Base-by-base conservation (phyloP, 2,113 vertebrate genomes). In the Sylvietta virens region DNA sequence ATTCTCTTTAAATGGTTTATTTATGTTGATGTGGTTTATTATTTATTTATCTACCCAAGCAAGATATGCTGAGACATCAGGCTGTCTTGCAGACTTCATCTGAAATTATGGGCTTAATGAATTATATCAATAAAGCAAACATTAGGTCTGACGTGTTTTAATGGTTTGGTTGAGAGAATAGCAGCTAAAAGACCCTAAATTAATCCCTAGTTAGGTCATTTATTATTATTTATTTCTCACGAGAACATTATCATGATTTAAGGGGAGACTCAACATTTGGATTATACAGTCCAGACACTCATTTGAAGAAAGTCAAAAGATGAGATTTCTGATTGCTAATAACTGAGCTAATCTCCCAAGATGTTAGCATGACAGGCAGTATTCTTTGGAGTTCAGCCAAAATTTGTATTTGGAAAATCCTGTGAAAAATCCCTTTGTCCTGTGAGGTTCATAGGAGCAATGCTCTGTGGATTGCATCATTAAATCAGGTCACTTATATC, bases 161-260 rank as follows among this genome's bases (percentile, higher is more conserved):
- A 74, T 64, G 31, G 16, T 69, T 91, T 86, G 33, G 22, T 72
- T 84, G 73, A 82, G 61, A 76, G 40, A 90, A 86, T 37, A 83
- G 44, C 37, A 86, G 69, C 73, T 70, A 79, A 85, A 89, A 87
- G 40, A 72, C 18, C n/a, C 71, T 51, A 7, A 57, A 92, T 80
- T 90, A 89, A 57, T 89, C 37, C 57, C 73, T 57, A 76, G 13
- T 82, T 85, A 91, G 86, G 54, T 95, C 5, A 82, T 72, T 88
- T 89, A 54, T 94, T 74, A 67, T 69, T 94, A 89, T 91, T 92
- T 79, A 69, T 92, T 94, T 89, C 45, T 91, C 64, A 80, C 10
- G 72, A 92, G 53, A 89, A 61, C 23, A 61, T 51, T 18, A 33
- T 71, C 5, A 39, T 50, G 40, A 89, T 91, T 92, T 85, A 87